Conservation (phyloP, 2,113 vertebrate species). For the Cariama cristata region DNA sequence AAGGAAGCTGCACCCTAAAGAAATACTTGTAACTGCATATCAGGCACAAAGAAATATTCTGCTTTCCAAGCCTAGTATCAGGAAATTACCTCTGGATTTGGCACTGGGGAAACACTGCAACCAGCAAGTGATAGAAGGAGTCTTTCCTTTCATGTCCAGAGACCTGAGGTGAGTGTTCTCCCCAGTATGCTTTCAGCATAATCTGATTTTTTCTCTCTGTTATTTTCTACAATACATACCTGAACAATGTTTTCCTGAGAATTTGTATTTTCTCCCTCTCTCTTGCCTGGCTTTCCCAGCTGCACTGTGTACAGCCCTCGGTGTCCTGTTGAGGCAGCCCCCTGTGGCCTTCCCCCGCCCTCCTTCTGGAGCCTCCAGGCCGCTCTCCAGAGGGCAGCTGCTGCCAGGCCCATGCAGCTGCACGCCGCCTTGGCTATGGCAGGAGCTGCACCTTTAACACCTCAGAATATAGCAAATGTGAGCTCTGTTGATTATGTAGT, state of each 20-base stretch:
- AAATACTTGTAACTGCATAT: accelerated
- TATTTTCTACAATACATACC: neutral
- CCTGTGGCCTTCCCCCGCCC: accelerated
- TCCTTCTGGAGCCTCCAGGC: too few relatives aligned
- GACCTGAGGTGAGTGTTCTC: accelerated
- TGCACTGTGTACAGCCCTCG: accelerated
- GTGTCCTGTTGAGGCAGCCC: neutral
- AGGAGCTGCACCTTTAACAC: neutral
- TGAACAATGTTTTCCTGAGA: neutral
- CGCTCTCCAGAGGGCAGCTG: too few relatives aligned
- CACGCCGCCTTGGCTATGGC: too few relatives aligned
- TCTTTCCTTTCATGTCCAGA: too few relatives aligned
- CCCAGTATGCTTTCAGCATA: accelerated
- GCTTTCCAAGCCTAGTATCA: accelerated
- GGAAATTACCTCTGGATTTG: neutral
- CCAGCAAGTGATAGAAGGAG: accelerated
- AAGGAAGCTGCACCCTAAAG: neutral
- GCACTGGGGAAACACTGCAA: accelerated
- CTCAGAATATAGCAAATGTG: accelerated
- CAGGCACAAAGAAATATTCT: accelerated
- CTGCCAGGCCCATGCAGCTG: too few relatives aligned
- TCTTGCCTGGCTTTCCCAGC: accelerated
- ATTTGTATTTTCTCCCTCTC: accelerated
- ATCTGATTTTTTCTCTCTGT: accelerated
- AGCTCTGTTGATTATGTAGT: accelerated